Evolutionary conservation across 2,113 vertebrate species (phyloP).

Genomic region (Hyperopisus bebe): DNA sequence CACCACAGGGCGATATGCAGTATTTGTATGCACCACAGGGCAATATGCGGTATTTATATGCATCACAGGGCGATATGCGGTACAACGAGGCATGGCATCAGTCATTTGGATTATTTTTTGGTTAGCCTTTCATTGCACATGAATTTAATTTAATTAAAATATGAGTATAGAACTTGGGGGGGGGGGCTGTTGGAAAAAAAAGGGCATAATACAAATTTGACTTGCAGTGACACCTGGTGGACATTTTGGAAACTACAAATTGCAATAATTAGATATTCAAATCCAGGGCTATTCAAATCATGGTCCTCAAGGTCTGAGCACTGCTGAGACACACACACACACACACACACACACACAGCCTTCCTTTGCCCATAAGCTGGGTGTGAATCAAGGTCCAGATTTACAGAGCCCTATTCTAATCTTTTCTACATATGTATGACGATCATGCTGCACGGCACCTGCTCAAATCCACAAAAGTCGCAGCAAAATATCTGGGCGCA

Average conservation of each 20-base stretch:
- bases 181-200: neutral
- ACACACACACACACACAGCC: too few species aligned
- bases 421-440: neutral
- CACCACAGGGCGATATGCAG: too few species aligned
- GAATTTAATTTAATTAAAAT: neutral
- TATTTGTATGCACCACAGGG: too few species aligned
- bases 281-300: too few species aligned
- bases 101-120: neutral
- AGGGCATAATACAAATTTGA: constrained; percentile 6
- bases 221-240: constrained; percentile 61
- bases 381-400: too few species aligned
- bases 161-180: neutral
- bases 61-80: neutral
- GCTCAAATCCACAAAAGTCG: constrained; percentile 79
- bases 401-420: neutral
- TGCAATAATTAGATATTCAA: too few species aligned
- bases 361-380: too few species aligned
- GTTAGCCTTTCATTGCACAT: neutral
- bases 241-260: neutral
- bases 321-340: too few species aligned
- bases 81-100: neutral
- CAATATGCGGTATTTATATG: too few species aligned
- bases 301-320: too few species aligned
- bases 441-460: constrained; percentile 59
- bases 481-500: constrained; percentile 88